Evolutionary conservation across 2,797 vertebrate species (phyloP).

Genomic region (Molossus molossus): DNA sequence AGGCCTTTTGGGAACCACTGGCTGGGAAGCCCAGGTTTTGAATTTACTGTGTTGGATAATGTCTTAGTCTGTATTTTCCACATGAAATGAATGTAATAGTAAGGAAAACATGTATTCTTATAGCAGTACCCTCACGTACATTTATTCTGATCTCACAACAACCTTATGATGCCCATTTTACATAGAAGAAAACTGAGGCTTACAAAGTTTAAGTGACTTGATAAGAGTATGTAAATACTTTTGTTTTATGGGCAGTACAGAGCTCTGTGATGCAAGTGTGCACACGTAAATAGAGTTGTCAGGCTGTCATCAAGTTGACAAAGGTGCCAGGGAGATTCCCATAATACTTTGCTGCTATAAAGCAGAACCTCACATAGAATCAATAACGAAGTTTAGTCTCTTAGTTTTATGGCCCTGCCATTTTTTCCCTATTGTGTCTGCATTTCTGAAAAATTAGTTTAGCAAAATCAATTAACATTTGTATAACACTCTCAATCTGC

Average conservation of each 20-base stretch:
- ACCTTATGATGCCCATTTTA: not conserved
- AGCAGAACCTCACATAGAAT: not conserved
- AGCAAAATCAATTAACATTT: not conserved
- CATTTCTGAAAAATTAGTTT: conserved; percentile 37
- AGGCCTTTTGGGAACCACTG: not conserved
- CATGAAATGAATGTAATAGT: not conserved
- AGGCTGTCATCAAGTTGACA: not conserved
- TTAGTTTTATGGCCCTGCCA: not conserved
- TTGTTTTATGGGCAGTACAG: not conserved
- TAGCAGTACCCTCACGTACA: not conserved
- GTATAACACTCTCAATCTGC: not conserved
- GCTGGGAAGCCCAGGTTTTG: not conserved
- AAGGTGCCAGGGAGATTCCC: not conserved
- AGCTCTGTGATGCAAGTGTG: not conserved
- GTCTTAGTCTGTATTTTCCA: conserved; percentile 19
- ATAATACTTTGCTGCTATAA: not conserved
- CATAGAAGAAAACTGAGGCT: conserved; percentile 23
- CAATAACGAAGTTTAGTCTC: not conserved
- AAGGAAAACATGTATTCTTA: not conserved
- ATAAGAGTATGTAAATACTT: not conserved
- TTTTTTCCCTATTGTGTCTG: not conserved
- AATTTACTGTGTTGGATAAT: conserved; percentile 23
- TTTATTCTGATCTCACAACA: not conserved
- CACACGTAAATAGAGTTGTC: not conserved
- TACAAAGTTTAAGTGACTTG: not conserved